Evolutionary conservation across 1,140 invertebrate species (phyloP), one percentile per base, ranked within the genome.

Genomic region (Octopus bimaculoides): DNA sequence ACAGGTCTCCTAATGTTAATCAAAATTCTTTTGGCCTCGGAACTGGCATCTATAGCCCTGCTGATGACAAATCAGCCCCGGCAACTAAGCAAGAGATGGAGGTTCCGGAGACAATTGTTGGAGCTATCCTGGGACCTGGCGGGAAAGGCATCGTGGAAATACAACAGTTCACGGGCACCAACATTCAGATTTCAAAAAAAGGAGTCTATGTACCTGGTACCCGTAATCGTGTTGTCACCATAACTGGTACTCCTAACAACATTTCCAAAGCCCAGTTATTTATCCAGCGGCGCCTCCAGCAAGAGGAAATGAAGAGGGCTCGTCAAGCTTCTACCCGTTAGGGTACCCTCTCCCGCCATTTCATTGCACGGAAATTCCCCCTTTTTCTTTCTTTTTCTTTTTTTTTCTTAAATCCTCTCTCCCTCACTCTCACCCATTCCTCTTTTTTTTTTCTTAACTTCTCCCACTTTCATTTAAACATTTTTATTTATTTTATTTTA

Each of bases 111-210:
- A 92, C 91, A 91, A 97, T 98, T 91, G 96, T 98, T 87, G 97
- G 97, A 88, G 97, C 97, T 88, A 97, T 99, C 89, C 92, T 99
- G 90, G 97, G 96, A 92, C 97, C 96, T 85, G 96, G 96, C 88
- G 97, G 97, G 82, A 95, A 96, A 91, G 95, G 95, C 89, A 93
- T 99, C 88, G 95, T 97, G 87, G 97, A 99, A 93, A 97, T 99
- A 91, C 97, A 98, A 92, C 95, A 97, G 91, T 93, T 95, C 90
- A 97, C 95, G 89, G 96, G 96, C 89, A 96, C 97, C 89, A 97
- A 95, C 92, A 97, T 99, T 91, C 97, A 98, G 92, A 98, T 99
- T 91, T 98, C 96, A 84, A 99, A 99, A 93, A 98, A 98, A 92
- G 97, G 97, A 88, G 96, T 96, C 87, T 98, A 96, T 92, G 96